Conservation (phyloP, 2,888 invertebrate species). For the Tridacna gigas region DNA sequence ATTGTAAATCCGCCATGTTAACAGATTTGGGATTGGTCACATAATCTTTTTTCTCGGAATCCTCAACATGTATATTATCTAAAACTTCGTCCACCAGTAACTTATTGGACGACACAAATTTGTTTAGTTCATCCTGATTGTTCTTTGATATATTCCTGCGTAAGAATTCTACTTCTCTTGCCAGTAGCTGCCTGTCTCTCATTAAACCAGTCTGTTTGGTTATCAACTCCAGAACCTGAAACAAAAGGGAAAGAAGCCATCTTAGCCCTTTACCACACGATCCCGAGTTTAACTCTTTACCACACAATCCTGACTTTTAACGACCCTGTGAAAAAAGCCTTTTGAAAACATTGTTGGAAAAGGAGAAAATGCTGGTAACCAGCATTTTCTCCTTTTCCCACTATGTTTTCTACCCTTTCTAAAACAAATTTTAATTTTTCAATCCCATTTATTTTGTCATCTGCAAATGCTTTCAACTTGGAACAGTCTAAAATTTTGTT, state of each 20-base stretch:
- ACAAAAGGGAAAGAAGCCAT: too few species aligned
- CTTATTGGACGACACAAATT: slow-evolving; percentile 75
- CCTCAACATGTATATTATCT: slow-evolving; percentile 73
- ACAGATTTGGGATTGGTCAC: slow-evolving; percentile 47
- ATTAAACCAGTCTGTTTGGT: slow-evolving; percentile 77
- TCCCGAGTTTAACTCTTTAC: background rate
- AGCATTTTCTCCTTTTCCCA: background rate
- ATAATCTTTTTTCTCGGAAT: slow-evolving; percentile 65
- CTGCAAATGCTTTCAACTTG: too few species aligned
- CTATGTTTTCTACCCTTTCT: background rate
- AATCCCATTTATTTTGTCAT: too few species aligned
- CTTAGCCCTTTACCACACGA: too few species aligned
- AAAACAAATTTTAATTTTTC: too few species aligned
- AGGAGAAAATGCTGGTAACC: too few species aligned
- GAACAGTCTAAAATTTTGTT: too few species aligned
- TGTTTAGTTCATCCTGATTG: slow-evolving; percentile 71
- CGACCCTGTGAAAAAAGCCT: background rate
- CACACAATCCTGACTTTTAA: background rate
- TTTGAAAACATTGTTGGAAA: too few species aligned
- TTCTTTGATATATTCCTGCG: slow-evolving; percentile 75
- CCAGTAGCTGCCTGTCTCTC: slow-evolving; percentile 80
- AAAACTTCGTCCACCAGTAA: slow-evolving; percentile 77
- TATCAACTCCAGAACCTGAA: slow-evolving; percentile 80
- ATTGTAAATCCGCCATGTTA: background rate
- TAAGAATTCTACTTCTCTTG: slow-evolving; percentile 82